Base-by-base conservation (phyloP, 2,113 vertebrate species). In the Chloroceryle aenea region DNA sequence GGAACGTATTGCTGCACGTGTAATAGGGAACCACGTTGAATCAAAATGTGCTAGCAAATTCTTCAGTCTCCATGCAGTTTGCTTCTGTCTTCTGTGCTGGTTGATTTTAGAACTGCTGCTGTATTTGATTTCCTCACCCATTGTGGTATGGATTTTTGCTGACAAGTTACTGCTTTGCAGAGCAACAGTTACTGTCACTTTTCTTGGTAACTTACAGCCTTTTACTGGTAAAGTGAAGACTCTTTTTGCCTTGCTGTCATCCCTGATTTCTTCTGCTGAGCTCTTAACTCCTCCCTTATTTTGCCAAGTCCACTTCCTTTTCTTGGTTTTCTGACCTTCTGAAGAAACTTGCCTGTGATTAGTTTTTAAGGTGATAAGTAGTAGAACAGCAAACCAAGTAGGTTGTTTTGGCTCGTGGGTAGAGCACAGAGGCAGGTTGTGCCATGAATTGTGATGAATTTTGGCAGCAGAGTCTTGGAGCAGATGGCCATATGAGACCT, bases 121-220 rank as follows among this genome's bases (percentile, higher is more conserved):
- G 11, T 87, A 66, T 96, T 96, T 95, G 90, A 95, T 96, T 93
- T 84, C 80, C 69, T 89, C 78, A 55, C 82, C 88, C 79, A 45
- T 59, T 82, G 78, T 79, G 85, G 71, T 93, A 89, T 91, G 90
- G 95, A 95, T 91, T 96, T 96, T 90, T 95, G 85, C 92, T 94
- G 95, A 94, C 90, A 95, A 94, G 87, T 95, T 95, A 88, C 30
- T 91, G 90, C 87, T 84, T 96, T 32, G 4, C 91, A 92, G 87
- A 78, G 86, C 95, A 90, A 75, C 95, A 77, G 91, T 93, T 94
- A 55, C 83, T 92, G 83, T 90, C 75, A 84, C 79, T 90, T 94
- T 87, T 62, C 76, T 62, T 72, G 77, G 73, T 91, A 85, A 90
- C 88, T 89, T 94, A 85, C 1, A 7, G 78, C 87, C 83, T 74